Evolutionary conservation across 2,888 invertebrate species (phyloP).

Genomic region (Charanyca ferruginea): DNA sequence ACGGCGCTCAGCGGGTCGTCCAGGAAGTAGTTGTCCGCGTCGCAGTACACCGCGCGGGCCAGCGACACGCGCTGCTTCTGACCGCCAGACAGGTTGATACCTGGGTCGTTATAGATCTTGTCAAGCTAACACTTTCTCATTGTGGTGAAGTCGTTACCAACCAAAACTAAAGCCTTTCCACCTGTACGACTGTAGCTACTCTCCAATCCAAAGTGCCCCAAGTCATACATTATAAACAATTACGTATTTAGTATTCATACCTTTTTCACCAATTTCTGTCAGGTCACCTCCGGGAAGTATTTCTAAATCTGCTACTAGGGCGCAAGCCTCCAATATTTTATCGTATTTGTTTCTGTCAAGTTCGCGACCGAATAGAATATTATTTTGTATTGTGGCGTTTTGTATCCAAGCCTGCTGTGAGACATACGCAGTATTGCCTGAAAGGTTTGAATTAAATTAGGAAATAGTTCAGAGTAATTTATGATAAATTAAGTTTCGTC

Average conservation of each 20-base stretch:
- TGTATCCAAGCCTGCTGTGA: slow-evolving; percentile 99
- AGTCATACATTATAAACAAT: too few relatives aligned
- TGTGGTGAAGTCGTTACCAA: not conserved
- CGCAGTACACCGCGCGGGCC: not conserved
- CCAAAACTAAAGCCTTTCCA: not conserved
- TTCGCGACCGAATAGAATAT: slow-evolving; percentile 96
- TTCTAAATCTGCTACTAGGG: slow-evolving; percentile 97
- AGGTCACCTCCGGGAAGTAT: slow-evolving; percentile 98
- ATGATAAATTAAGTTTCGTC: too few relatives aligned
- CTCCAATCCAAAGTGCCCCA: too few relatives aligned
- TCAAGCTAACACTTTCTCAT: not conserved
- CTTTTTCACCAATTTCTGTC: slow-evolving; percentile 99
- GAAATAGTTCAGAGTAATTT: not conserved
- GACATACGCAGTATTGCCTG: slow-evolving; percentile 94
- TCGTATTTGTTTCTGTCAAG: slow-evolving; percentile 94
- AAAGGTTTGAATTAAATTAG: not conserved
- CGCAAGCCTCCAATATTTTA: slow-evolving; percentile 96
- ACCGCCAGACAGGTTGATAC: not conserved
- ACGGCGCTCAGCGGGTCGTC: slow-evolving; percentile 1
- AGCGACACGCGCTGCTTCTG: slow-evolving; percentile 1
- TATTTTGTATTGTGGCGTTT: slow-evolving; percentile 97
- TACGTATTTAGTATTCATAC: too few relatives aligned
- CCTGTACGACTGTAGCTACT: too few relatives aligned
- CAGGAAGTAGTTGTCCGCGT: slow-evolving; percentile 1
- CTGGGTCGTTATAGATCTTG: not conserved